These are phyloP conservation scores for Cylas formicarius DNA, from an alignment of 1,140 invertebrate species.

Conservation along the genomic window DNA sequence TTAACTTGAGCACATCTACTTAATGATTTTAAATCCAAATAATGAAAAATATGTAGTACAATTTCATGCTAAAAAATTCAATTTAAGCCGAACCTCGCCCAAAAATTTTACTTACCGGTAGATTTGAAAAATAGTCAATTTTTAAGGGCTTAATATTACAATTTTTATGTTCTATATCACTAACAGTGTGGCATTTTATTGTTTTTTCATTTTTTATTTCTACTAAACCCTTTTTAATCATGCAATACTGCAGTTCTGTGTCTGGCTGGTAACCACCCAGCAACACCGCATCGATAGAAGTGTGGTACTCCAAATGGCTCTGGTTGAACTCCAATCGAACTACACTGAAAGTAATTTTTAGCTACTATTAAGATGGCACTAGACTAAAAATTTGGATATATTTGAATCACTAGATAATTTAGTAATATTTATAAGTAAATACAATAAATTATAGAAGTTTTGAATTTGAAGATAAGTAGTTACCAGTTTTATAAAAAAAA, in stretches of 20 bases:
- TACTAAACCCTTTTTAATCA: constrained; percentile 25
- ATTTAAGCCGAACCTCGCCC: not conserved
- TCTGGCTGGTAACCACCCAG: constrained; percentile 51
- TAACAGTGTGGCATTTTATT: not conserved
- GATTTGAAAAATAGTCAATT: constrained; percentile 36
- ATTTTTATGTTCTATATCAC: constrained; percentile 10
- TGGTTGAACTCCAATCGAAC: constrained; percentile 81
- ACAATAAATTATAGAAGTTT: too few relatives aligned
- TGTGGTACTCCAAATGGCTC: constrained; percentile 71
- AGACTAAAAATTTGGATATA: not conserved
- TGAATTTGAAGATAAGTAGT: too few relatives aligned
- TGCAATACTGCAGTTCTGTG: constrained; percentile 20
- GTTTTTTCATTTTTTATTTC: constrained; percentile 5
- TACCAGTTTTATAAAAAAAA: too few relatives aligned
- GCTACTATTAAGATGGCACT: constrained; percentile 17
- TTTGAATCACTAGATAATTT: too few relatives aligned
- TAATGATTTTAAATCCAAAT: constrained; percentile 71
- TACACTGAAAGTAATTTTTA: constrained; percentile 52
- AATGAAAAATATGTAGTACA: constrained; percentile 64
- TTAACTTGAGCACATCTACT: constrained; percentile 69
- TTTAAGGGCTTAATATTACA: constrained; percentile 1
- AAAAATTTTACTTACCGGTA: constrained; percentile 41
- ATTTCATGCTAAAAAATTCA: constrained; percentile 44
- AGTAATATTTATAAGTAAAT: too few relatives aligned
- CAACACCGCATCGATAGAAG: constrained; percentile 79